Percentiles rank a stretch among this genome's conserved stretches.
Conservation (phyloP, 2,113 vertebrate species). For the Rhodinocichla rosea region DNA sequence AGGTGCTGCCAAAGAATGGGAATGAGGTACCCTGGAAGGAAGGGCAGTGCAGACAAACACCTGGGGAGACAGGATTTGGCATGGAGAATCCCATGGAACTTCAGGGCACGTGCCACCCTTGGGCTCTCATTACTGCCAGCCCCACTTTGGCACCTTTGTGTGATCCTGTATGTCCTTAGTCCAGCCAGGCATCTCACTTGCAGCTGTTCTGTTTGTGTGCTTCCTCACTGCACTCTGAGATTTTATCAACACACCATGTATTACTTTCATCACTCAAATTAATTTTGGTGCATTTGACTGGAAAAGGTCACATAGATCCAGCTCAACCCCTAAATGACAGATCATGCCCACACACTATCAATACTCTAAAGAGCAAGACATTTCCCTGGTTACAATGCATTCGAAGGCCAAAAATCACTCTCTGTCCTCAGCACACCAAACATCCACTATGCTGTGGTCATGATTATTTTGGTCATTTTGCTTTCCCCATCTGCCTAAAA, state of each 20-base stretch:
- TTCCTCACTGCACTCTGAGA: background rate
- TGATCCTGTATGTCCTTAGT: background rate
- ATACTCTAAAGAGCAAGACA: conserved; percentile 22
- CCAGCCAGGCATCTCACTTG: background rate
- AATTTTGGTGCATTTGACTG: conserved; percentile 8
- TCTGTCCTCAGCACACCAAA: background rate
- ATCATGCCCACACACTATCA: conserved; percentile 34
- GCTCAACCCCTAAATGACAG: conserved; percentile 37
- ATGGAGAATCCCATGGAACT: background rate
- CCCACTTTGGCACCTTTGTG: background rate
- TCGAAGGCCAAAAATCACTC: conserved; percentile 9
- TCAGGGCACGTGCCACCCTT: no score
- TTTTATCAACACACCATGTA: background rate
- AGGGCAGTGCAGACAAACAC: background rate
- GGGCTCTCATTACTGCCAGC: background rate
- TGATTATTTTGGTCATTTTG: conserved; percentile 20
- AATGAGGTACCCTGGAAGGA: background rate
- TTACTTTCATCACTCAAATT: conserved; percentile 4
- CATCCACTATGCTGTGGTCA: background rate
- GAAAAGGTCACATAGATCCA: conserved; percentile 41
- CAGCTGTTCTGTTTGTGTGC: background rate
- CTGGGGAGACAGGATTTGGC: background rate
- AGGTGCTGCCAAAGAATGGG: background rate
- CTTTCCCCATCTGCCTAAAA: conserved; percentile 15
- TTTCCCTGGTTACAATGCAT: conserved; percentile 12